phyloP scores from a whole-genome alignment of 2,888 invertebrate species.

The Scaptomyza flava region DNA sequence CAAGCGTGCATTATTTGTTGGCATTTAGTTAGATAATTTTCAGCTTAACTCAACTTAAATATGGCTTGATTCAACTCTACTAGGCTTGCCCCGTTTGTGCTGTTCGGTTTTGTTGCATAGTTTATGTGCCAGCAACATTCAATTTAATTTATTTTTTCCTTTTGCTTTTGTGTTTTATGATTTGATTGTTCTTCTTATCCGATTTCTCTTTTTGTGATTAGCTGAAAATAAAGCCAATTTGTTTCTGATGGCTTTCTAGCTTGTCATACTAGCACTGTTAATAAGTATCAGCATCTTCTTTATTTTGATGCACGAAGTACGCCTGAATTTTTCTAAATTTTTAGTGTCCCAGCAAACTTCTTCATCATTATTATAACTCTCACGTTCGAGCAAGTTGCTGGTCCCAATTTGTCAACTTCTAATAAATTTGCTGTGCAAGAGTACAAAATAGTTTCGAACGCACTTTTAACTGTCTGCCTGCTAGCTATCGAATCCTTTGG shows the following conservation, averaged over 20 bases:
- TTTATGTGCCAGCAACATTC: conserved; percentile 48
- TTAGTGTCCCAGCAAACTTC: background rate
- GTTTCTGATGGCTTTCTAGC: too few relatives aligned
- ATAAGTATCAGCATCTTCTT: too few relatives aligned
- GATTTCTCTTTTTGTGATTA: too few relatives aligned
- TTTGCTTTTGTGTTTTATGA: conserved; percentile 29
- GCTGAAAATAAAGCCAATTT: too few relatives aligned
- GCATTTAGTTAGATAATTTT: conserved; percentile 67
- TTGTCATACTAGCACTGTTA: too few relatives aligned
- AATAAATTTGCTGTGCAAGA: conserved; percentile 50
- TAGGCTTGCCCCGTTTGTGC: conserved; percentile 35
- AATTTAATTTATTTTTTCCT: background rate
- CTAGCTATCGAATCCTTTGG: background rate
- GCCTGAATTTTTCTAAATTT: too few relatives aligned
- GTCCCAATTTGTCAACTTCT: conserved; percentile 61
- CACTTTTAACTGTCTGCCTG: conserved; percentile 36
- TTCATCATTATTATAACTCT: conserved; percentile 29
- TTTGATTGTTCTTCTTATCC: conserved; percentile 5
- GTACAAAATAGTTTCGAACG: conserved; percentile 34
- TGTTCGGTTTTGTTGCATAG: conserved; percentile 55
- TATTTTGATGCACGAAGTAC: too few relatives aligned
- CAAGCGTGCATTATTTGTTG: conserved; percentile 2
- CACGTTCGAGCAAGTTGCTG: conserved; percentile 35
- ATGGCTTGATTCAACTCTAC: conserved; percentile 24
- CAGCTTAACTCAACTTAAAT: conserved; percentile 48